Base-by-base conservation (phyloP, 1,140 invertebrate genomes). In the Eriosoma lanigerum region DNA sequence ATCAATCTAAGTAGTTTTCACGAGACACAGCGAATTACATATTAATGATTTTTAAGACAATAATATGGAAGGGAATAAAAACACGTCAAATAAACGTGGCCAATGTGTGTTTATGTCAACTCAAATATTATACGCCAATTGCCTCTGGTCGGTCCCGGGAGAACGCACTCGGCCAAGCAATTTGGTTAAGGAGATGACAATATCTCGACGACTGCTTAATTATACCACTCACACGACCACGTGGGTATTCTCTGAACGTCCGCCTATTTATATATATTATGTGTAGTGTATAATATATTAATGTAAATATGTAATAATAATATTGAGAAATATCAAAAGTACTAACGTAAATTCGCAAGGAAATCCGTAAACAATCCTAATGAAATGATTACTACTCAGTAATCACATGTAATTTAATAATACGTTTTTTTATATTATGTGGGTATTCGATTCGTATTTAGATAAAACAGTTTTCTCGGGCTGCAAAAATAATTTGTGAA, bases 121-220 rank as follows among this genome's bases (percentile, higher is more conserved):
- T 64, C 29, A 3, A 64, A 64, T 64, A 64, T 64, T 64, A 64
- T 38, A 66, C 64, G 38, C 64, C n/a, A 32, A 38, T 64, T 44
- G 66, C 21, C 32, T 24, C 52, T n/a, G 32, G 52, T 44, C 32
- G 32, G 13, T 44, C n/a, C 24, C 32, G 26, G n/a, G 32, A 56
- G 32, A 44, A 38, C 50, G 54, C 29, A 24, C 13, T 58, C n/a
- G 54, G 54, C 38, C 50, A 17, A 13, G 19, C 32, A 58, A 73
- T 38, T 32, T 76, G 73, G 73, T 76, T 54, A 58, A 60, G 73
- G 73, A 76, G 54, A 58, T 38, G 73, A 46, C 73, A n/a, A n/a
- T n/a, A 58, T 38, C 50, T 24, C 29, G 54, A 56, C 52, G 52
- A 54, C 19, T 50, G 32, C 48, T 76, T 76, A 58, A 75, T 75